Conservation (phyloP, 2,797 vertebrate species). For the Acanthurus tractus region DNA sequence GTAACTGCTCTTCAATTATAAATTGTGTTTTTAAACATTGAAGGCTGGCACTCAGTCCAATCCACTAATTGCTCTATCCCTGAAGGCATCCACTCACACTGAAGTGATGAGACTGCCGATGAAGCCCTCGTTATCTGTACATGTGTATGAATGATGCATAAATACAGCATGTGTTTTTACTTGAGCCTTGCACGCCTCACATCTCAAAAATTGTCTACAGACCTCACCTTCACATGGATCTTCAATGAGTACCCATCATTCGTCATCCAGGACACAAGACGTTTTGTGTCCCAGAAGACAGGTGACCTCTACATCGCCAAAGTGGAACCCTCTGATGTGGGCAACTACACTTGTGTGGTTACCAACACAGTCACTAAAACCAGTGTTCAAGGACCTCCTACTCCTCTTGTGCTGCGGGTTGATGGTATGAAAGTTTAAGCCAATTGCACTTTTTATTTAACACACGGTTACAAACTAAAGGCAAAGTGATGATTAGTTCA, state of each 20-base stretch:
- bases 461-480: not conserved
- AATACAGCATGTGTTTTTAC: conserved; percentile 28
- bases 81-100: conserved; percentile 52
- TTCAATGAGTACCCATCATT: conserved; percentile 94
- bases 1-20: conserved; percentile 72
- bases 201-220: conserved; percentile 69
- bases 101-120: conserved; percentile 58
- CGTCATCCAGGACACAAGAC: conserved; percentile 91
- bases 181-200: not conserved
- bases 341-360: conserved; percentile 96
- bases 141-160: conserved; percentile 25
- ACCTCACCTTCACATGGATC: conserved; percentile 95
- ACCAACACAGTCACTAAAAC: conserved; percentile 92
- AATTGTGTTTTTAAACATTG: conserved; percentile 75
- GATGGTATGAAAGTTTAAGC: conserved; percentile 85
- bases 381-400: conserved; percentile 91
- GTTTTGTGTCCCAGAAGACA: conserved; percentile 95
- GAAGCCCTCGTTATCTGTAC: conserved; percentile 31
- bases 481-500: not conserved
- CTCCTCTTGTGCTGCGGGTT: conserved; percentile 90
- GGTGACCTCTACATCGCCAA: conserved; percentile 96
- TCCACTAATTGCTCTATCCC: conserved; percentile 71
- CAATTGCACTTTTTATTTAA: not conserved
- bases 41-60: conserved; percentile 51
- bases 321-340: conserved; percentile 93